Conservation (phyloP, 2,113 vertebrate species). For the Pituophis catenifer region DNA sequence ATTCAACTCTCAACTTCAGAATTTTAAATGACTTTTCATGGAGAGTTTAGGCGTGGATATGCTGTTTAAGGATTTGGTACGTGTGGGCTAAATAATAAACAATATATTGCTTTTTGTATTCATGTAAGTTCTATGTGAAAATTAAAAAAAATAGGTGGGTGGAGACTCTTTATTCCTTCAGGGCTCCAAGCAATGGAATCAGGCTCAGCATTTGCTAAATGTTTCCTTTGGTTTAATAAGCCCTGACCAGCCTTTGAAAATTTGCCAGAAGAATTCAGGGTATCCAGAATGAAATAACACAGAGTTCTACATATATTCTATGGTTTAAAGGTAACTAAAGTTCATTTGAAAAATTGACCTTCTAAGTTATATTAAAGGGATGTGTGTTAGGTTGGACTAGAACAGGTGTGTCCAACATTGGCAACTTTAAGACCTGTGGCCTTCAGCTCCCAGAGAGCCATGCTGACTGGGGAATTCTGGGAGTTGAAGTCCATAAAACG, state of each 20-base stretch:
- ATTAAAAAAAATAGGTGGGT: not conserved
- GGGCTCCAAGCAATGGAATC: not conserved
- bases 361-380: not conserved
- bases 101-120: not conserved
- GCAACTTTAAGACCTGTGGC: not conserved
- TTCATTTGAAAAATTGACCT: not conserved
- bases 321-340: not conserved
- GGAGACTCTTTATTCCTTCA: not conserved
- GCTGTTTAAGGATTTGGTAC: not conserved
- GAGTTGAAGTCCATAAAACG: not conserved
- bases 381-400: not conserved
- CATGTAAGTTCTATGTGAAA: not conserved
- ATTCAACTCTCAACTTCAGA: not conserved
- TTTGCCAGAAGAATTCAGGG: not conserved
- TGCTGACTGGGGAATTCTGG: not conserved
- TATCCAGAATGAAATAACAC: not conserved
- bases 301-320: not conserved
- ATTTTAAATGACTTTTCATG: not conserved
- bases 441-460: not conserved
- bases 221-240: not conserved
- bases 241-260: not conserved
- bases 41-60: not conserved
- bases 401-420: not conserved
- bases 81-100: not conserved
- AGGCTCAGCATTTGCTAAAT: not conserved